Conservation (phyloP, 2,797 vertebrate species). For the Helarctos malayanus region DNA sequence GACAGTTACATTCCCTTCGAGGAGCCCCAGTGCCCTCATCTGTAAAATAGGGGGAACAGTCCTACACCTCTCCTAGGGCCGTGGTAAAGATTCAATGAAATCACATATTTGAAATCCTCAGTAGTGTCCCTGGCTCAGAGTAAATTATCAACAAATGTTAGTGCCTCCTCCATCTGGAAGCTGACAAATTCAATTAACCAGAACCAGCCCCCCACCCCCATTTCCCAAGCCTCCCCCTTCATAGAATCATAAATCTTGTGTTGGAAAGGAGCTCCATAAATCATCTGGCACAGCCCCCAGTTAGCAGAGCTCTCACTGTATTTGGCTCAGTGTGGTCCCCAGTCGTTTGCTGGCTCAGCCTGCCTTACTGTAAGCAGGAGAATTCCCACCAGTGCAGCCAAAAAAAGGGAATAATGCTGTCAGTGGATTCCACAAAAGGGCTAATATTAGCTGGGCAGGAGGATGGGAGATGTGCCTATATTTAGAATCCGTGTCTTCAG, state of each 20-base stretch:
- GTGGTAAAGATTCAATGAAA: neutral
- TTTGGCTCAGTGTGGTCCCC: constrained; percentile 34
- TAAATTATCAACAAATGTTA: constrained; percentile 69
- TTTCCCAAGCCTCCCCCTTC: constrained; percentile 50
- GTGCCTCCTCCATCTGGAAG: constrained; percentile 73
- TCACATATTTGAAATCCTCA: neutral
- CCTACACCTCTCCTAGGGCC: neutral
- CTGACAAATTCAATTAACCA: constrained; percentile 78
- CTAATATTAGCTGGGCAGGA: constrained; percentile 79
- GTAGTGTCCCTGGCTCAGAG: constrained; percentile 19
- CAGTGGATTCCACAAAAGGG: constrained; percentile 63
- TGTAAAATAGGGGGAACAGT: neutral
- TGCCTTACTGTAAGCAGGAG: constrained; percentile 66
- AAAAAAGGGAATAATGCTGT: constrained; percentile 67
- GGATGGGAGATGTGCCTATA: constrained; percentile 41
- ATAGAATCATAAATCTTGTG: constrained; percentile 67
- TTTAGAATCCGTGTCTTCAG: constrained; percentile 80
- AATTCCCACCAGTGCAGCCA: constrained; percentile 78
- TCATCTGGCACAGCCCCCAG: constrained; percentile 31
- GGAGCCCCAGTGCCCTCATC: neutral
- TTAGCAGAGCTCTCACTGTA: neutral
- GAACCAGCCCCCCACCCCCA: neutral
- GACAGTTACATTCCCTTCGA: neutral
- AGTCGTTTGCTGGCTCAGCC: constrained; percentile 78
- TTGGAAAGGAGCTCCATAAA: constrained; percentile 63